Conservation (phyloP, 2,888 invertebrate genomes). For the Apotomis betuletana region DNA sequence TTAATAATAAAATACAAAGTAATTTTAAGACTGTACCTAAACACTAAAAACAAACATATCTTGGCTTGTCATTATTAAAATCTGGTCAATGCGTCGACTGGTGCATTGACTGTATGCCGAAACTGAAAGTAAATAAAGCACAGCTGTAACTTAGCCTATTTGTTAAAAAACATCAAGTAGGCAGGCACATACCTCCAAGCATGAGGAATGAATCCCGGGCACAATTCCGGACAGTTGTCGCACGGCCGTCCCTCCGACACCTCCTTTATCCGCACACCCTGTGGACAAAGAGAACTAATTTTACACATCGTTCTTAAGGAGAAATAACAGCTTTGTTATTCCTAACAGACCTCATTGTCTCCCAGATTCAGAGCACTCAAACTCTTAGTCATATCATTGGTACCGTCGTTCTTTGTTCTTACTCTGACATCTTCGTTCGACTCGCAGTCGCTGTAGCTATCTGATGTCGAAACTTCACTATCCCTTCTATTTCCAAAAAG, state of each 20-base stretch:
- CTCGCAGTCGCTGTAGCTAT: conserved; percentile 78
- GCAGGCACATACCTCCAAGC: conserved; percentile 90
- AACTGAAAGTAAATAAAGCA: too few species aligned
- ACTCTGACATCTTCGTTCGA: conserved; percentile 57
- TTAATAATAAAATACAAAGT: too few species aligned
- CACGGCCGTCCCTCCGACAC: conserved; percentile 94
- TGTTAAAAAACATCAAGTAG: not conserved
- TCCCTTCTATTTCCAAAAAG: conserved; percentile 69
- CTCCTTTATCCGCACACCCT: conserved; percentile 94
- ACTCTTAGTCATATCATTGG: conserved; percentile 40
- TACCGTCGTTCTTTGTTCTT: conserved; percentile 43
- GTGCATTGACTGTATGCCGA: too few species aligned
- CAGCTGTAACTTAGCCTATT: too few species aligned
- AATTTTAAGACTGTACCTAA: too few species aligned
- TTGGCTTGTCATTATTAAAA: too few species aligned
- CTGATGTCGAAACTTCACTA: conserved; percentile 72
- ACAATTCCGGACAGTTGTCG: conserved; percentile 90
- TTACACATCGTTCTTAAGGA: conserved; percentile 12
- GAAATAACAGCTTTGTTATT: conserved; percentile 26
- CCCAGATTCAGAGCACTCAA: conserved; percentile 25
- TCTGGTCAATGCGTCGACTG: too few species aligned
- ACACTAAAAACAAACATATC: too few species aligned
- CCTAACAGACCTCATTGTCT: conserved; percentile 38
- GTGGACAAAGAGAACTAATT: conserved; percentile 63
- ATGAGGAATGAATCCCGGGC: conserved; percentile 92